Percentiles rank a stretch among this genome's conserved stretches.
Conservation (phyloP, 2,888 invertebrate genomes). For the Drosophila multiciliata region DNA sequence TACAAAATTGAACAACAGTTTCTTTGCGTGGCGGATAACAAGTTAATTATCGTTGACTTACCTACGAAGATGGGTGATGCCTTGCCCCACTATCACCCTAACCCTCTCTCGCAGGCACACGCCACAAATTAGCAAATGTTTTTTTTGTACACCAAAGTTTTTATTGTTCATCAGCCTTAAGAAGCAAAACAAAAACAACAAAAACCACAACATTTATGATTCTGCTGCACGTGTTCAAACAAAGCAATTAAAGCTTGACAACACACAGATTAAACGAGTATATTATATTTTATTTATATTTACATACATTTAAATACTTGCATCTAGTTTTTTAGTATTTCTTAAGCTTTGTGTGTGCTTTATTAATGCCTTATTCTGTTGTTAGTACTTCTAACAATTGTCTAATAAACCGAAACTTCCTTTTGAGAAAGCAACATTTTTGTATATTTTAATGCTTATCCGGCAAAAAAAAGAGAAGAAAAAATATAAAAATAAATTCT, state of each 20-base stretch:
- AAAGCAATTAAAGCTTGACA: constrained; percentile 38
- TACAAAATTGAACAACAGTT: constrained; percentile 60
- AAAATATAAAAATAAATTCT: background rate
- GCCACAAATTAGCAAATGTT: constrained; percentile 47
- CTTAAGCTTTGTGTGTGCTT: background rate
- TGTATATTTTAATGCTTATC: too few species aligned
- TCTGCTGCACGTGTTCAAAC: constrained; percentile 66
- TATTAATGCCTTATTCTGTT: background rate
- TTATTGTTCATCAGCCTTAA: constrained; percentile 48
- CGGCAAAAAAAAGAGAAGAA: too few species aligned
- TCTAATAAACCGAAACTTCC: background rate
- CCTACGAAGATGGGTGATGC: background rate
- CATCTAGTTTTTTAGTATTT: background rate
- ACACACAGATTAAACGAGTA: constrained; percentile 1
- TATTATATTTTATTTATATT: background rate
- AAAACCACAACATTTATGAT: constrained; percentile 39
- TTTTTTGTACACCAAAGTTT: constrained; percentile 40
- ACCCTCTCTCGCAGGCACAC: constrained; percentile 4
- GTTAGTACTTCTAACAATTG: background rate
- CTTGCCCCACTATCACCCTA: background rate
- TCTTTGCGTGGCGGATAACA: constrained; percentile 48
- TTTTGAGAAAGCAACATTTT: too few species aligned
- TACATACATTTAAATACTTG: too few species aligned
- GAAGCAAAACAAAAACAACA: constrained; percentile 27
- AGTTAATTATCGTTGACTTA: constrained; percentile 63